Base-by-base conservation (phyloP, 64 coral and sea anemone genomes). In the Anthopleura sola region DNA sequence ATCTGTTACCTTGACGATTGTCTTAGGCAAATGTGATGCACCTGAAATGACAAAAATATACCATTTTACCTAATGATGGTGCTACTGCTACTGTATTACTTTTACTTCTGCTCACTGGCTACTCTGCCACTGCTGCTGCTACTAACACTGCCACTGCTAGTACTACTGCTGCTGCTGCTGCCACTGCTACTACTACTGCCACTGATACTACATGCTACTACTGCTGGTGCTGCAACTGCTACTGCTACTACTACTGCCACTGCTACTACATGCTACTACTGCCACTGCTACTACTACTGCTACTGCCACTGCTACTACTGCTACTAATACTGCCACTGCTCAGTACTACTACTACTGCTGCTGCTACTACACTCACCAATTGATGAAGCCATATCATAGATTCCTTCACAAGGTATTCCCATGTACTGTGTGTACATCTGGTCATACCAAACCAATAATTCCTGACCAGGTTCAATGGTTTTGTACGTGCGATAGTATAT, bases 401-500 rank as follows among this genome's bases (percentile, higher is more conserved):
- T 83, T 53, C 49, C 49, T 49, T 53, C 44, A 55, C 48, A 83
- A 7, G 81, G 81, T 60, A 83, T 83, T 83, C 55, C 81, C 18
- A 83, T 13, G 50, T 57, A 83, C 49, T 57, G 50, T n/a, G 50
- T 58, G 51, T 83, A 86, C 23, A 69, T 91, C 1, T 91, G 79
- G 54, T 91, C 83, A 77, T 91, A 91, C 74, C 83, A 91, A 38
- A 62, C 88, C 55, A 90, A 50, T 32, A 90, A 74, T 54, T 90
- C 88, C 38, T 29, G n/a, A 2, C 82, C 81, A 9, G 83, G 21
- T 23, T 75, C 40, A 13, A 90, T 85, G 64, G 83, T 85, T 60
- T 89, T 89, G 64, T 86, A 94, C 9, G 92, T 51, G 55, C 88
- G 83, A 62, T 94, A 94, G 60, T 85, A 94, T 71, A 94, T 90